These are phyloP conservation scores for Cynocephalus volans DNA, from an alignment of 2,113 vertebrate genomes.

Conservation along the genomic window DNA sequence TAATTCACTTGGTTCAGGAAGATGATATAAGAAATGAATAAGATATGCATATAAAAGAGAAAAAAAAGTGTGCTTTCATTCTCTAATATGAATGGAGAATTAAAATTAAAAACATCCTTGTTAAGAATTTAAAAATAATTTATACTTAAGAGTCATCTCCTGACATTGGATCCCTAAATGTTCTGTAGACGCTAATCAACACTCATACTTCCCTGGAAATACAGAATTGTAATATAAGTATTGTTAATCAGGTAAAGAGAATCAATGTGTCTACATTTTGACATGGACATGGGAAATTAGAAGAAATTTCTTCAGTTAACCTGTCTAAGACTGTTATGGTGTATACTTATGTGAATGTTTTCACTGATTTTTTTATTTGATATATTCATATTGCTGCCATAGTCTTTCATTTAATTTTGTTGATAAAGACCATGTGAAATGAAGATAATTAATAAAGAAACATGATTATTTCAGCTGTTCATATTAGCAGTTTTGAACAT, in stretches of 20 bases:
- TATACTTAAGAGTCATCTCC: background rate
- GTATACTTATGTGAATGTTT: background rate
- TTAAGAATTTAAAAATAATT: conserved; percentile 20
- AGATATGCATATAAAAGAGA: background rate
- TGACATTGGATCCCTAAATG: background rate
- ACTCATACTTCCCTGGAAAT: background rate
- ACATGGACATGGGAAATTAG: background rate
- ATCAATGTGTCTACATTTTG: background rate
- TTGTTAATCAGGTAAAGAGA: background rate
- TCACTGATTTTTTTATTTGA: background rate
- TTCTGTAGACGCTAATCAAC: background rate
- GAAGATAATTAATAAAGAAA: background rate
- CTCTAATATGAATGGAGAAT: background rate
- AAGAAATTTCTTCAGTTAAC: background rate
- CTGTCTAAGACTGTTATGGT: background rate
- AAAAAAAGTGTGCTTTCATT: background rate
- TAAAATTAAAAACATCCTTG: background rate
- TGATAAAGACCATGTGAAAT: background rate
- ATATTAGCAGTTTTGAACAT: background rate
- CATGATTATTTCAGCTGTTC: background rate
- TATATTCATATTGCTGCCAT: background rate
- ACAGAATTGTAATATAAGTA: background rate
- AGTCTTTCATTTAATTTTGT: background rate
- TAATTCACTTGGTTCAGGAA: background rate
- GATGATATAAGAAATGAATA: background rate